These are phyloP conservation scores for Bufo gargarizans DNA, from an alignment of 2,113 vertebrate genomes.

Conservation along the genomic window DNA sequence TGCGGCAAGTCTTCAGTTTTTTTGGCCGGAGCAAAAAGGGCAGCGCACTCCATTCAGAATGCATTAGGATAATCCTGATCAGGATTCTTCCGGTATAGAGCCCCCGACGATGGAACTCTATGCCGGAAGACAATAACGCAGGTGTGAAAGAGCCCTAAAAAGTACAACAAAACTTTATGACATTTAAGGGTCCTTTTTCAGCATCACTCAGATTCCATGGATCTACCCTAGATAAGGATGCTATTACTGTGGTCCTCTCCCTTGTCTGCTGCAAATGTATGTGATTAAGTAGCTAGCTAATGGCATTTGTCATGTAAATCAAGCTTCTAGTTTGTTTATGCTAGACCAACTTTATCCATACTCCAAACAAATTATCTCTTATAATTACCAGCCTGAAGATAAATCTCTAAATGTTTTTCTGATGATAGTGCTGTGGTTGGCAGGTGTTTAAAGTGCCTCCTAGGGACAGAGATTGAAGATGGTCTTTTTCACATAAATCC, in stretches of 20 bases:
- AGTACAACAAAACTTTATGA: background rate
- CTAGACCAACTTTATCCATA: constrained; percentile 98
- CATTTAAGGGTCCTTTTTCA: background rate
- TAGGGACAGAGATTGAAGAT: constrained; percentile 99
- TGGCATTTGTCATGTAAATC: constrained; percentile 92
- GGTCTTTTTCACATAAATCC: constrained; percentile 79
- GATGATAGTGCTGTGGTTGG: constrained; percentile 97
- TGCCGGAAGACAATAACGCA: no score
- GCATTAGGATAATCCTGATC: no score
- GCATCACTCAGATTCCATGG: background rate
- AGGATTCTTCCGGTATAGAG: no score
- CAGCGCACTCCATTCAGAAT: no score
- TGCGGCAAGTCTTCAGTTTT: no score
- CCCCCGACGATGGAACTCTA: no score
- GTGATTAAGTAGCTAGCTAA: constrained; percentile 89
- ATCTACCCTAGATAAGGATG: background rate
- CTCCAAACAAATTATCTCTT: constrained; percentile 98
- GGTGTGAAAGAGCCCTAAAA: no score
- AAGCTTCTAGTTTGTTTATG: constrained; percentile 99
- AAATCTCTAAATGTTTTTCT: constrained; percentile 98
- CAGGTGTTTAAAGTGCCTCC: constrained; percentile 99
- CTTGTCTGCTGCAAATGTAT: constrained; percentile 48
- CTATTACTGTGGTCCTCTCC: background rate
- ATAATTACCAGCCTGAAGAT: constrained; percentile 99
- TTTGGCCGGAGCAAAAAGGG: no score